Conservation (phyloP, 2,797 vertebrate genomes). For the Heterohyrax brucei region DNA sequence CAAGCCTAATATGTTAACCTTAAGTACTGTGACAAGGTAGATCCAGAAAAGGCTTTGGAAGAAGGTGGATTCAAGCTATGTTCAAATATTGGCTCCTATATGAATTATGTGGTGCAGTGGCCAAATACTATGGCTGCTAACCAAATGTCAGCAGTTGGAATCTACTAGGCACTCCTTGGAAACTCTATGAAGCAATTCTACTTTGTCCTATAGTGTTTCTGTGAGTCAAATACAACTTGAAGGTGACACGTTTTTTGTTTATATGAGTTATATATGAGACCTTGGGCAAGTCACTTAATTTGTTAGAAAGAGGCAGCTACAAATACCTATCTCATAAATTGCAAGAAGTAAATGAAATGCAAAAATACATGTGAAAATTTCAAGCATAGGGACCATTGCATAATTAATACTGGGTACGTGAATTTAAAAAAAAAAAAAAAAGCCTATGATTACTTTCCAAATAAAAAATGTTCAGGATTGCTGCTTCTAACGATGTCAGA, state of each 20-base stretch:
- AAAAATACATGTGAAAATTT: background rate
- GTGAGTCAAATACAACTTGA: no score
- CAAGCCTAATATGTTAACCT: background rate
- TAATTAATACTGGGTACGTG: background rate
- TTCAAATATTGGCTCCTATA: background rate
- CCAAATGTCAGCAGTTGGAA: no score
- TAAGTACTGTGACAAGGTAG: background rate
- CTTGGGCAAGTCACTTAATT: background rate
- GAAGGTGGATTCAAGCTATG: background rate
- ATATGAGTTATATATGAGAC: background rate
- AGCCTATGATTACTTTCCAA: constrained; percentile 54
- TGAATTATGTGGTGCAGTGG: background rate
- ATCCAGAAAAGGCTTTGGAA: background rate
- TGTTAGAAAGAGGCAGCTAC: background rate
- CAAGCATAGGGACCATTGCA: background rate
- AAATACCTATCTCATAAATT: background rate
- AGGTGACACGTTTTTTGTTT: no score
- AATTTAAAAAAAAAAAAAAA: background rate
- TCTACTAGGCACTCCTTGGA: no score
- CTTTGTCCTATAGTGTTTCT: no score
- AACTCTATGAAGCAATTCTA: no score
- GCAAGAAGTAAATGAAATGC: constrained; percentile 43
- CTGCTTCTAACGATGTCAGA: background rate
- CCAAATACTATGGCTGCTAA: no score
- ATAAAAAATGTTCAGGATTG: constrained; percentile 53